phyloP scores from a whole-genome alignment of 2,113 vertebrate species.

The Otus sunia region DNA sequence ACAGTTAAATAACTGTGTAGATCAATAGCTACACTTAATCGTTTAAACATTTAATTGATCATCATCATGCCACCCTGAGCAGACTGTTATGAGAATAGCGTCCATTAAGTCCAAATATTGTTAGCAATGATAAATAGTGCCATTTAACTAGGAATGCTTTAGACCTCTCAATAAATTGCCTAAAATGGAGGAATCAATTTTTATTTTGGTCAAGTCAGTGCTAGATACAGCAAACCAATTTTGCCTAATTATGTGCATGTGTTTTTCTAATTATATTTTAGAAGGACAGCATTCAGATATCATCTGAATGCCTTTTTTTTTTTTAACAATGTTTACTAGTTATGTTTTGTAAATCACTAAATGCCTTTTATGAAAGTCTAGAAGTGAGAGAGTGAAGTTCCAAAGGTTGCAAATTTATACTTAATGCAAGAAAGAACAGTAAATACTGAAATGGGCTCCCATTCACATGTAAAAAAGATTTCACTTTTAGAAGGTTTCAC shows the following conservation, averaged over 20 bases:
- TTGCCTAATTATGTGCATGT: neutral
- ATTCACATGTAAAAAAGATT: neutral
- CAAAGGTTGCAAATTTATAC: neutral
- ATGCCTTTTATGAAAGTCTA: neutral
- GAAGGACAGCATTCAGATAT: neutral
- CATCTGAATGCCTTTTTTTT: neutral
- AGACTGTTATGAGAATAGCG: neutral
- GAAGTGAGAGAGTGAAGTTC: neutral
- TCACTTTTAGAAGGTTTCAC: neutral
- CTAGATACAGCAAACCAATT: neutral
- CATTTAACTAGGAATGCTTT: constrained; percentile 28
- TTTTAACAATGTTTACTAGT: neutral
- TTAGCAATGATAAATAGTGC: constrained; percentile 22
- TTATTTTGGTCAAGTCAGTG: constrained; percentile 24
- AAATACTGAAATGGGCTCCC: neutral
- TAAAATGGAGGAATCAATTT: constrained; percentile 43
- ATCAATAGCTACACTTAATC: neutral
- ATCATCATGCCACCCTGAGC: neutral
- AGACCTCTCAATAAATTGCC: constrained; percentile 2
- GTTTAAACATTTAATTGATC: constrained; percentile 16
- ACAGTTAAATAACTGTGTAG: neutral
- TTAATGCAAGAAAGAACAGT: neutral
- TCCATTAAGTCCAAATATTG: constrained; percentile 23
- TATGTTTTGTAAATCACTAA: neutral
- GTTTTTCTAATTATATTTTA: constrained; percentile 12